These are phyloP conservation scores for Nemotelus pantherinus DNA, from an alignment of 2,888 invertebrate genomes.

Conservation along the genomic window DNA sequence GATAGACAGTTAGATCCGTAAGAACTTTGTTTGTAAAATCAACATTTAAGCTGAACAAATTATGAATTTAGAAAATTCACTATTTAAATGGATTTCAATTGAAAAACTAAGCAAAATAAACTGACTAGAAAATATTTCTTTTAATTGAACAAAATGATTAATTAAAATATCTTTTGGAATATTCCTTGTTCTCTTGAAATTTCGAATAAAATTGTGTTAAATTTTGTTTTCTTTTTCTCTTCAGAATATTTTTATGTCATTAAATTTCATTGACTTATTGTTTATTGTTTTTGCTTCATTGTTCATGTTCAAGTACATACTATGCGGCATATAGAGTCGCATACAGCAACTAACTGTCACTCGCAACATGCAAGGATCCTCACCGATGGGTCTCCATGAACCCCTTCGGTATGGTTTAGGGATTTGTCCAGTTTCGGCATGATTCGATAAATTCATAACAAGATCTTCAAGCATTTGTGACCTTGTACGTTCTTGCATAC, in stretches of 20 bases:
- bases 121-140: no score
- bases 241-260: not conserved
- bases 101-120: no score
- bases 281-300: slow-evolving; percentile 13
- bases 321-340: slow-evolving; percentile 64
- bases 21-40: slow-evolving; percentile 7
- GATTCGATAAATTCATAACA: slow-evolving; percentile 91
- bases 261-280: not conserved
- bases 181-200: not conserved
- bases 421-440: slow-evolving; percentile 94
- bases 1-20: slow-evolving; percentile 41
- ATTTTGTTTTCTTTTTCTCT: slow-evolving; percentile 9
- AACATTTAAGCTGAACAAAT: no score
- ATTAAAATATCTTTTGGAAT: not conserved
- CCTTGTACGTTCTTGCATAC: slow-evolving; percentile 93
- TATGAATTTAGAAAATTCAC: no score
- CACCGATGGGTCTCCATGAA: slow-evolving; percentile 92
- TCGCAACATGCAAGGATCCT: slow-evolving; percentile 59
- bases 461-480: slow-evolving; percentile 95
- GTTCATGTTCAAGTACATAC: slow-evolving; percentile 60
- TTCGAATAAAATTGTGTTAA: not conserved
- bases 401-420: slow-evolving; percentile 92
- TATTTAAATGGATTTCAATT: no score
- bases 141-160: not conserved
- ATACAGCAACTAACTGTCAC: slow-evolving; percentile 61